phyloP scores from a whole-genome alignment of 1,140 invertebrate genomes.

The Diachasma alloeum region DNA sequence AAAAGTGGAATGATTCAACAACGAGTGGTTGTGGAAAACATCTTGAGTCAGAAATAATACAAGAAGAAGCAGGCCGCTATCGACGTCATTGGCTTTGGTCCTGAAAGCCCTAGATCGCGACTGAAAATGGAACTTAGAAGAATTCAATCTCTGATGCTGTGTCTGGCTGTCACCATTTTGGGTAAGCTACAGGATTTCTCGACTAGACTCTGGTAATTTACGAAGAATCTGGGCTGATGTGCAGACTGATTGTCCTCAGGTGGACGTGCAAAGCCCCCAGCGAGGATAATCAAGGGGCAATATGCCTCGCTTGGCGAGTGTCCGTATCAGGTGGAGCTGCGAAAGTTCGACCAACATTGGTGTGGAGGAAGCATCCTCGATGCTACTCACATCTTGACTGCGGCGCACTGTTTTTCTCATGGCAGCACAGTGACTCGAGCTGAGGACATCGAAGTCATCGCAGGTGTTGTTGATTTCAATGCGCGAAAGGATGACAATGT shows the following conservation, averaged over 20 bases:
- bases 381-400: constrained; percentile 57
- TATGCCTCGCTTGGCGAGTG: constrained; percentile 11
- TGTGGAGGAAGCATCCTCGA: constrained; percentile 65
- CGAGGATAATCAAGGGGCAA: constrained; percentile 38
- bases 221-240: too few relatives aligned
- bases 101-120: too few relatives aligned
- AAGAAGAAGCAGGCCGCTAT: too few relatives aligned
- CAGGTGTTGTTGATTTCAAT: not conserved
- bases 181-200: too few relatives aligned
- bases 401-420: constrained; percentile 57
- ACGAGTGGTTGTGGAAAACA: too few relatives aligned
- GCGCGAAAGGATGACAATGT: not conserved
- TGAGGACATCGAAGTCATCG: not conserved
- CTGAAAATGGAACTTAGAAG: too few relatives aligned
- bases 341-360: not conserved
- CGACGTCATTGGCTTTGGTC: too few relatives aligned
- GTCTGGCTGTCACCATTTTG: too few relatives aligned
- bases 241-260: not conserved
- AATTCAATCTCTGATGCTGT: too few relatives aligned
- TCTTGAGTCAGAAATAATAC: too few relatives aligned
- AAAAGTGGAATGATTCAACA: too few relatives aligned
- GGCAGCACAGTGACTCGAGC: not conserved
- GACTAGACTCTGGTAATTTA: too few relatives aligned
- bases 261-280: not conserved
- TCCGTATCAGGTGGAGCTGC: constrained; percentile 30